Evolutionary conservation across 2,113 vertebrate genomes (phyloP).

Genomic region (Mustelus asterias): DNA sequence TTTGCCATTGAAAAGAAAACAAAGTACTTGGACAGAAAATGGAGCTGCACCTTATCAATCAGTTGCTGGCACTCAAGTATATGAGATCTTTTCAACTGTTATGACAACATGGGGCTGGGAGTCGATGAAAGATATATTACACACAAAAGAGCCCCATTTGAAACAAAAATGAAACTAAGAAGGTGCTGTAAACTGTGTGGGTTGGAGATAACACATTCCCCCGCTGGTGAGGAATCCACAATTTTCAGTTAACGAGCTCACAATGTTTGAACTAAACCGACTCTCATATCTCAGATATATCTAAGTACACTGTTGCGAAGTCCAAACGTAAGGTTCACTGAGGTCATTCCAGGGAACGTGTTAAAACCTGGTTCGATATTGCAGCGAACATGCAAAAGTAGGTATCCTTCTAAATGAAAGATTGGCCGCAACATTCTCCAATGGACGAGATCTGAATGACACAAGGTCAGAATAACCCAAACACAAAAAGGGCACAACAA

Average conservation of each 20-base stretch:
- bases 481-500: constrained; percentile 26
- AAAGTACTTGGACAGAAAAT: not conserved
- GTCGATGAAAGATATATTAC: not conserved
- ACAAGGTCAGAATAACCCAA: constrained; percentile 34
- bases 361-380: not conserved
- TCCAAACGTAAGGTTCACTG: not conserved
- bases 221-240: not conserved
- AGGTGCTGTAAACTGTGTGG: not conserved
- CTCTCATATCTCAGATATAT: not conserved
- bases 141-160: not conserved
- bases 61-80: not conserved
- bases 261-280: not conserved
- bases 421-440: not conserved
- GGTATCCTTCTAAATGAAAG: not conserved
- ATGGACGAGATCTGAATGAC: not conserved
- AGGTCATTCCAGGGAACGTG: not conserved
- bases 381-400: not conserved
- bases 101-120: constrained; percentile 1
- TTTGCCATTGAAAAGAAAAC: not conserved
- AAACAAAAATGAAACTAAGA: not conserved
- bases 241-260: constrained; percentile 2
- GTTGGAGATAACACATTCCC: not conserved
- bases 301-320: not conserved
- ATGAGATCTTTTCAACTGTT: not conserved
- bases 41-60: not conserved